A percentile compares a stretch with the other conserved stretches of the same genome.
phyloP scores from a whole-genome alignment of 2,797 vertebrate species.

The Ataeniobius toweri region DNA sequence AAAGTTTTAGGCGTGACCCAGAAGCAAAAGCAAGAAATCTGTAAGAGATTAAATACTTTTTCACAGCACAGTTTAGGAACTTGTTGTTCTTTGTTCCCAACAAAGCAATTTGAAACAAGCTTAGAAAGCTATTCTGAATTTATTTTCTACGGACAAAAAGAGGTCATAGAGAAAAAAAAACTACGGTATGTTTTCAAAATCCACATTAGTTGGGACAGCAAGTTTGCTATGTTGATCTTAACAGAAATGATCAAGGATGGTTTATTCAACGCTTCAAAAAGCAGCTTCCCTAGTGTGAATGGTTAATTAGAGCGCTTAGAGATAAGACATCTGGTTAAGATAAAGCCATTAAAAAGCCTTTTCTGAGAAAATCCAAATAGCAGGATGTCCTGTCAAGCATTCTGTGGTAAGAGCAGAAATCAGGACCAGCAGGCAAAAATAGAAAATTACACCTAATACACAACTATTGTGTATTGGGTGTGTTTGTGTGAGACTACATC shows the following conservation, averaged over 20 bases:
- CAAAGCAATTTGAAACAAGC: background rate
- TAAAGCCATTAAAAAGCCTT: slow-evolving; percentile 15
- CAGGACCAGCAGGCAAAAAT: slow-evolving; percentile 10
- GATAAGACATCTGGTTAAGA: slow-evolving; percentile 25
- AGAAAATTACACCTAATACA: background rate
- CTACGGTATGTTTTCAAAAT: slow-evolving; percentile 4
- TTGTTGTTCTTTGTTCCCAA: background rate
- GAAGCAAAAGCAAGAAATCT: background rate
- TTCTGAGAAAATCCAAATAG: slow-evolving; percentile 10
- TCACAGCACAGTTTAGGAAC: no score
- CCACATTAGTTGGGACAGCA: background rate
- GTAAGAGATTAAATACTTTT: background rate
- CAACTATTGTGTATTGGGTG: background rate
- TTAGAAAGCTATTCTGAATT: background rate
- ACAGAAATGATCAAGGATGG: slow-evolving; percentile 30
- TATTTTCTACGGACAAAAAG: background rate
- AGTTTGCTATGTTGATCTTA: slow-evolving; percentile 27
- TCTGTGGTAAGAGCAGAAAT: slow-evolving; percentile 11
- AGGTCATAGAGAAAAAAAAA: background rate
- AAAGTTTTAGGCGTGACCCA: no score
- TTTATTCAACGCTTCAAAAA: slow-evolving; percentile 21
- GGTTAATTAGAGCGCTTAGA: slow-evolving; percentile 23
- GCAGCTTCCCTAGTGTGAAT: slow-evolving; percentile 9
- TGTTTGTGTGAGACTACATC: slow-evolving; percentile 10
- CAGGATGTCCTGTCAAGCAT: slow-evolving; percentile 28